phyloP scores from a whole-genome alignment of 2,113 vertebrate genomes.

The Myxocyprinus asiaticus region DNA sequence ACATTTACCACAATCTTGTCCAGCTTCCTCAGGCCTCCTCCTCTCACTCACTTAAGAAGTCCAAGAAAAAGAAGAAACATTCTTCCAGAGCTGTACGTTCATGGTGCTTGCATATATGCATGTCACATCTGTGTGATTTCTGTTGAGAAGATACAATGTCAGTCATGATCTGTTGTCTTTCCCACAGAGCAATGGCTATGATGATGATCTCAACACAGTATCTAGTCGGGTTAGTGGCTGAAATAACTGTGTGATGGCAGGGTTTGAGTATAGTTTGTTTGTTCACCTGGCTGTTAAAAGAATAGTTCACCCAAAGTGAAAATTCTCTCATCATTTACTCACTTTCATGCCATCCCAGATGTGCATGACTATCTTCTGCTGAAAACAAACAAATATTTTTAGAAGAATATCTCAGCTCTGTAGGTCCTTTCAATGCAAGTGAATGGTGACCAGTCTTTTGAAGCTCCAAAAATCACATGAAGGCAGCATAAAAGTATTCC shows the following conservation, averaged over 20 bases:
- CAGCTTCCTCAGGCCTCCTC: constrained; percentile 63
- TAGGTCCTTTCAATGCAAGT: too few relatives aligned
- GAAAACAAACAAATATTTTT: too few relatives aligned
- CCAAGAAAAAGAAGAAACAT: constrained; percentile 77
- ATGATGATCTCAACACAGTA: constrained; percentile 77
- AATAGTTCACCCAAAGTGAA: neutral
- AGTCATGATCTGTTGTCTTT: constrained; percentile 34
- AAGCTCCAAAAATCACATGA: too few relatives aligned
- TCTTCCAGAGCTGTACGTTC: constrained; percentile 74
- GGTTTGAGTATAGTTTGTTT: neutral
- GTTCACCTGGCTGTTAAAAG: neutral
- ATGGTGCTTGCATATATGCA: neutral
- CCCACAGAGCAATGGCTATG: constrained; percentile 82
- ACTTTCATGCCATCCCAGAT: too few relatives aligned
- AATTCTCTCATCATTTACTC: neutral
- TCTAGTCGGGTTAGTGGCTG: constrained; percentile 88
- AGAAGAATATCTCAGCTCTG: too few relatives aligned
- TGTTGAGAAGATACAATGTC: neutral
- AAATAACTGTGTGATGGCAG: constrained; percentile 5
- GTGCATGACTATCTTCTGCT: too few relatives aligned
- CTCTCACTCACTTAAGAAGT: constrained; percentile 65
- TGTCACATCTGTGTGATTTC: neutral
- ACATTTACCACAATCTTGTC: neutral
- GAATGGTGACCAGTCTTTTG: too few relatives aligned
- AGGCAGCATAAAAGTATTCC: too few relatives aligned